A percentile compares a stretch with the other conserved stretches of the same genome.
These are phyloP conservation scores for Hirtodrosophila histrioides DNA, from an alignment of 2,888 invertebrate genomes.

Conservation along the genomic window DNA sequence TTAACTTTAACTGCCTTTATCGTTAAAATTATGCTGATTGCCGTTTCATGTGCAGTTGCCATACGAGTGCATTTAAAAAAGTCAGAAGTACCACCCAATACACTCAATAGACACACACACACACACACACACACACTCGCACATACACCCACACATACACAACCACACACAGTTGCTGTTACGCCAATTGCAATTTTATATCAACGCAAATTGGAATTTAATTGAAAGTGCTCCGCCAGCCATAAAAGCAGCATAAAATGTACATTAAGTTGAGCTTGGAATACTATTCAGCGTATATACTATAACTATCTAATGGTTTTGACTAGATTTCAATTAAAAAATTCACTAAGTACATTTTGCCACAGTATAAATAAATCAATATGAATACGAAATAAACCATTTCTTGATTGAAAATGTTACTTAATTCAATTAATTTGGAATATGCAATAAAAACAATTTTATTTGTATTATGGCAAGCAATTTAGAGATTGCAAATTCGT, in stretches of 20 bases:
- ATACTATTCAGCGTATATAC: background rate
- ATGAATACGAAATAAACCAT: too few species aligned
- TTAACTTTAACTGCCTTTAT: conserved; percentile 65
- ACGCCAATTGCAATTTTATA: conserved; percentile 64
- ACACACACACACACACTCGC: background rate
- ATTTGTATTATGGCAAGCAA: too few species aligned
- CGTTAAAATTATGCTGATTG: conserved; percentile 57
- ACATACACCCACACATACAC: conserved; percentile 3
- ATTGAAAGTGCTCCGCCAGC: conserved; percentile 58
- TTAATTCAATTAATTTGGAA: too few species aligned
- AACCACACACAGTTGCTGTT: conserved; percentile 13
- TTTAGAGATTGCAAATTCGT: too few species aligned
- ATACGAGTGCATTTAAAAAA: conserved; percentile 44
- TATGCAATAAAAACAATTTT: too few species aligned
- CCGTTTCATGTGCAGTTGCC: conserved; percentile 50
- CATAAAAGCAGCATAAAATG: conserved; percentile 31
- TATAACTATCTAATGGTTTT: background rate
- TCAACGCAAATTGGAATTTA: conserved; percentile 72
- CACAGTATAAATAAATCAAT: too few species aligned
- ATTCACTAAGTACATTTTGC: background rate
- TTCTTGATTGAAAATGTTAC: too few species aligned
- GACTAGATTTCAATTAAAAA: background rate
- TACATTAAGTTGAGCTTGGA: conserved; percentile 27
- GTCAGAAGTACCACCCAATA: conserved; percentile 19
- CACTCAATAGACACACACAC: conserved; percentile 11